Percentiles rank a stretch among this genome's conserved stretches.
Conservation (phyloP, 2,113 vertebrate species). For the Poeciliopsis turrubarensis region DNA sequence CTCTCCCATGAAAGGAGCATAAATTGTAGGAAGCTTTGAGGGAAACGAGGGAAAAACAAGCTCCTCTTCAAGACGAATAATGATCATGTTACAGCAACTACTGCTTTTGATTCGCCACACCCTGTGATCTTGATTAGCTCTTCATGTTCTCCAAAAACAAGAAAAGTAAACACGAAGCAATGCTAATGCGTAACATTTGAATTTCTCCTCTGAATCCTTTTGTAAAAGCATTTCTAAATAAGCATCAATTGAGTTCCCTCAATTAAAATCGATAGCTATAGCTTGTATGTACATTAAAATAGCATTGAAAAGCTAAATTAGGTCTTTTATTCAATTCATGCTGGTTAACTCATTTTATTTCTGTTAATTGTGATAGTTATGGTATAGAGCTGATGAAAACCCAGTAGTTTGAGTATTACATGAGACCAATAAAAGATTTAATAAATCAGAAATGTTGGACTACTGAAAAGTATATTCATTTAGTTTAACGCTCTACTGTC, state of each 20-base stretch:
- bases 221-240: slow-evolving; percentile 7
- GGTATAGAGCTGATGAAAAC: no score
- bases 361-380: no score
- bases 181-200: slow-evolving; percentile 13
- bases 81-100: slow-evolving; percentile 26
- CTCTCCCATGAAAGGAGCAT: slow-evolving; percentile 45
- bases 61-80: slow-evolving; percentile 38
- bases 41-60: slow-evolving; percentile 38
- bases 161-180: background rate
- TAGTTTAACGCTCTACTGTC: no score
- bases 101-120: slow-evolving; percentile 41
- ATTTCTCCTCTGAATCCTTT: slow-evolving; percentile 13
- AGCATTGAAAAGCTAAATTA: background rate
- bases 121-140: slow-evolving; percentile 40
- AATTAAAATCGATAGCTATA: background rate
- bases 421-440: background rate
- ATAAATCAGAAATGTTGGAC: background rate
- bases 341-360: no score
- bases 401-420: no score
- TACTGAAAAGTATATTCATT: background rate
- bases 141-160: slow-evolving; percentile 23
- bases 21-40: slow-evolving; percentile 36
- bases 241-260: slow-evolving; percentile 15
- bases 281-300: background rate
- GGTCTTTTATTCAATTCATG: background rate